Evolutionary conservation across 1,140 invertebrate genomes (phyloP).

Genomic region (Dendroctonus valens): DNA sequence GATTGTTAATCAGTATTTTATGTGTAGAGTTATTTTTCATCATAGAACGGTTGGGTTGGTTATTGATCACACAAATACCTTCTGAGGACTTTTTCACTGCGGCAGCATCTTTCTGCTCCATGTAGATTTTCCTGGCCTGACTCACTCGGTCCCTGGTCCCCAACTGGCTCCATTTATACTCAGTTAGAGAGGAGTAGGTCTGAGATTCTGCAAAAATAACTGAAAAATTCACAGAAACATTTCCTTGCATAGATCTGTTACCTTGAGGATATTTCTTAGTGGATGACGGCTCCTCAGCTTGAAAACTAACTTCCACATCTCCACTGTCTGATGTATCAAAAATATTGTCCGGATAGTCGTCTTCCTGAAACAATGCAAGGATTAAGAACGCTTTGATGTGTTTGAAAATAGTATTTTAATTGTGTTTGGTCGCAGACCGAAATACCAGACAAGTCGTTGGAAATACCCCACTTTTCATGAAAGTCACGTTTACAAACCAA

Average conservation of each 20-base stretch:
- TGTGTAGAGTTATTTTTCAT: neutral
- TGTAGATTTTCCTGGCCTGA: slow-evolving; percentile 37
- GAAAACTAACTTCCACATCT: slow-evolving; percentile 26
- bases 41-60: neutral
- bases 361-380: slow-evolving; percentile 32
- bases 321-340: slow-evolving; percentile 16
- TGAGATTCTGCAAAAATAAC: slow-evolving; percentile 15
- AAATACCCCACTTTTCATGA: neutral
- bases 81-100: slow-evolving; percentile 17
- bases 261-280: slow-evolving; percentile 21
- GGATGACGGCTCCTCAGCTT: slow-evolving; percentile 42
- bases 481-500: slow-evolving; percentile 8
- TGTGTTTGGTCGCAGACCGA: slow-evolving; percentile 1
- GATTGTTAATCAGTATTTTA: neutral
- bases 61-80: slow-evolving; percentile 16
- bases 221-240: neutral
- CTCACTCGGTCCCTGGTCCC: slow-evolving; percentile 38
- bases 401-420: neutral
- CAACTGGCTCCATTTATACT: slow-evolving; percentile 43
- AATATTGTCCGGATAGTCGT: slow-evolving; percentile 24
- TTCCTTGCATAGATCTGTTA: neutral
- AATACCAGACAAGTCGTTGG: neutral
- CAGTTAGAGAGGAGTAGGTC: slow-evolving; percentile 37
- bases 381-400: slow-evolving; percentile 4
- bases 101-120: slow-evolving; percentile 2